Evolutionary conservation across 2,888 invertebrate species (phyloP).

Genomic region (Melieria picta): DNA sequence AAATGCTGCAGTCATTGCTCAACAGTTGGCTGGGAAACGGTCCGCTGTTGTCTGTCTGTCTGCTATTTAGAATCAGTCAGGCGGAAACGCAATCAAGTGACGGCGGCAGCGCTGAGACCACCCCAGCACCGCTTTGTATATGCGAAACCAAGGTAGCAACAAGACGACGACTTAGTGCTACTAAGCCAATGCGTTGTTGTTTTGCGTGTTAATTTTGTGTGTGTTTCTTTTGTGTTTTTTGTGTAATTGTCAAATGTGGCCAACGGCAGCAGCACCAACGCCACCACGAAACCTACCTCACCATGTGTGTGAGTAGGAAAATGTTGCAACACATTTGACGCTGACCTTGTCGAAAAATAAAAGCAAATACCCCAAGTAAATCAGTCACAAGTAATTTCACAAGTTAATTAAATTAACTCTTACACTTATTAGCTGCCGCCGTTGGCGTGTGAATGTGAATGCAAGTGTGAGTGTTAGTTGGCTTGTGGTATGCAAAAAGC

Average conservation of each 20-base stretch:
- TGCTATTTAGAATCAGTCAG: conserved; percentile 26
- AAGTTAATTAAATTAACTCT: conserved; percentile 28
- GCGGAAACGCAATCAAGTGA: background rate
- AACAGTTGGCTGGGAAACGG: too few species aligned
- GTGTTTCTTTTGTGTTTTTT: too few species aligned
- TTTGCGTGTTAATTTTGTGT: too few species aligned
- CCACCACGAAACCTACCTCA: background rate
- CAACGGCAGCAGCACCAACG: conserved; percentile 2
- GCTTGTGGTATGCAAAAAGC: background rate
- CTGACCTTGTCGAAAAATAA: conserved; percentile 10
- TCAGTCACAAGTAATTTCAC: conserved; percentile 24
- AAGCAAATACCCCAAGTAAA: background rate
- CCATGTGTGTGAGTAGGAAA: background rate
- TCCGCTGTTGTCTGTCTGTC: too few species aligned
- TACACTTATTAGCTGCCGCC: conserved; percentile 2
- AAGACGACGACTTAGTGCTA: too few species aligned
- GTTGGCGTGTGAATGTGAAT: background rate
- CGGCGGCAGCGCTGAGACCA: background rate
- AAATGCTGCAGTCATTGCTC: conserved; percentile 41
- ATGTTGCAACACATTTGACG: conserved; percentile 3
- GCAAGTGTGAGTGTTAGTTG: background rate
- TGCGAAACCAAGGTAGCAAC: too few species aligned
- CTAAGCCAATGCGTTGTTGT: too few species aligned
- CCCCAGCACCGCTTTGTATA: too few species aligned
- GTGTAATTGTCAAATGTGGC: background rate